Evolutionary conservation across 2,113 vertebrate species (phyloP).

Genomic region (Physeter macrocephalus): DNA sequence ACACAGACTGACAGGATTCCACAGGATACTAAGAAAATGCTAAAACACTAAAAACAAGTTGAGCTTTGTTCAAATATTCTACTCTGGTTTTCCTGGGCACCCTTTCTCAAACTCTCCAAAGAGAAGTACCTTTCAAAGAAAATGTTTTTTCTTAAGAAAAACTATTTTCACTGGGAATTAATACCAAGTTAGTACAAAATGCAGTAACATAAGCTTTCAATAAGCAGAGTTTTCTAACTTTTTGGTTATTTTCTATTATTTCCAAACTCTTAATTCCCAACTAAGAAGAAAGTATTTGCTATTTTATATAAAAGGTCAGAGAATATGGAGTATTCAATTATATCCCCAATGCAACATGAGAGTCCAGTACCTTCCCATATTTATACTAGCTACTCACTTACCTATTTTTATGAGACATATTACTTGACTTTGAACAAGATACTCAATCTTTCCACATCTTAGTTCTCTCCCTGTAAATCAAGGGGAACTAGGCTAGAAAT

Average conservation of each 20-base stretch:
- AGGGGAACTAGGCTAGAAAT: background rate
- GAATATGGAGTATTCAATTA: background rate
- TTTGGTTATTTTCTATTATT: background rate
- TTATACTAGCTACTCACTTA: background rate
- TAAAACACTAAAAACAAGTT: background rate
- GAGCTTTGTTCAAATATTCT: background rate
- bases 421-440: background rate
- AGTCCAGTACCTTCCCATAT: background rate
- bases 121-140: background rate
- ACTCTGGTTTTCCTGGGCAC: background rate
- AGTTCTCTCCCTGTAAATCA: background rate
- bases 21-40: background rate
- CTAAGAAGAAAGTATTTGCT: background rate
- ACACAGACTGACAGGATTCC: background rate
- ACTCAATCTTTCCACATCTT: background rate
- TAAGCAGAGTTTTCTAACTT: background rate
- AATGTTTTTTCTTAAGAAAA: background rate
- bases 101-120: background rate
- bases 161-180: background rate
- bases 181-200: background rate
- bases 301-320: background rate
- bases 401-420: background rate
- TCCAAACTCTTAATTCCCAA: constrained; percentile 23
- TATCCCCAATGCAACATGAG: background rate
- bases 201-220: background rate